Conservation (phyloP, 2,797 vertebrate genomes). For the Tangara arthus region DNA sequence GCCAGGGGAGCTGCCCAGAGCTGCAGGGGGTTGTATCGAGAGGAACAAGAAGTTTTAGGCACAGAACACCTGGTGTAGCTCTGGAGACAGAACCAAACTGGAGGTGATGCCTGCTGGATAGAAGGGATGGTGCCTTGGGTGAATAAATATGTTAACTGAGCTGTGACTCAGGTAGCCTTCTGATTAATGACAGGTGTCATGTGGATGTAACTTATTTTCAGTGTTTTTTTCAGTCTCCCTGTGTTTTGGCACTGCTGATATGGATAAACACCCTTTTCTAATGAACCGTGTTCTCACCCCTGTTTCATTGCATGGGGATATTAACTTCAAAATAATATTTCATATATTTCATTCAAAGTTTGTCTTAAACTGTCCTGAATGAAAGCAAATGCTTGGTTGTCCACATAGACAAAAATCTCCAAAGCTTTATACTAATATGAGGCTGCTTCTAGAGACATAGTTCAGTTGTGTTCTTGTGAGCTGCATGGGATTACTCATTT, state of each 20-base stretch:
- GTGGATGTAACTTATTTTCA: not conserved
- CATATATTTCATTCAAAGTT: not conserved
- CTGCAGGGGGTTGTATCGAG: not conserved
- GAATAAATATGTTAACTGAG: not conserved
- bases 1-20: not conserved
- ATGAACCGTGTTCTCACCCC: not conserved
- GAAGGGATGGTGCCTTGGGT: not conserved
- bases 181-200: not conserved
- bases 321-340: not conserved
- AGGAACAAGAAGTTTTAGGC: not conserved
- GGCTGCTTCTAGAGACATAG: not conserved
- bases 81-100: not conserved
- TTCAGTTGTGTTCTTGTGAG: constrained; percentile 72
- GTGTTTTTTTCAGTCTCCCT: not conserved
- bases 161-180: not conserved
- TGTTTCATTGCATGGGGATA: not conserved
- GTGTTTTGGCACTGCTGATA: not conserved
- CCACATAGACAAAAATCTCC: not conserved
- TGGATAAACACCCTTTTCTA: not conserved
- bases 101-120: not conserved
- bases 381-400: not conserved
- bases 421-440: not conserved
- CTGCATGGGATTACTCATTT: constrained; percentile 74
- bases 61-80: not conserved
- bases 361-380: not conserved